Evolutionary conservation across 1,140 invertebrate genomes (phyloP), one percentile per base, ranked within the genome.

Genomic region (Drosophila nebulosa): DNA sequence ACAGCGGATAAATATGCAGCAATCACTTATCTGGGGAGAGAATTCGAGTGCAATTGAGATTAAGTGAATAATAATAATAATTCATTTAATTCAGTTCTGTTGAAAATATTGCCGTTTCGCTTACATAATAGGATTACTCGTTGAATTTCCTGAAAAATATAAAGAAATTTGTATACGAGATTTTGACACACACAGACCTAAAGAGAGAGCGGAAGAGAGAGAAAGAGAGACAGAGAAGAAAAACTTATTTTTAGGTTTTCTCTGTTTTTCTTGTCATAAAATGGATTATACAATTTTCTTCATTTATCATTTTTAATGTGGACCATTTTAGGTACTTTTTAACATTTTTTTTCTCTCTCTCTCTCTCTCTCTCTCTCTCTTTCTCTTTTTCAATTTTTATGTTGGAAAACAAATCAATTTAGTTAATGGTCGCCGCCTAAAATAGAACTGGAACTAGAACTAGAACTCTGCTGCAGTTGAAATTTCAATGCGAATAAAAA

Each of bases 321-420:
- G 12, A 56, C 10, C 53, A 56, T 56, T 16, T 42, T 42, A 32
- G 10, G 3, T 32, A 18, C 18, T 56, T 9, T 56, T 10, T 3
- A 5, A 0, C 9, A 21, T 50, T 35, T 9, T n/a, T 24, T 51
- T 51, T 51, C 16, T 50, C 0, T 52, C 22, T 5, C 14, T 51
- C 30, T 36, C 16, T 35, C 0, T 36, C 16, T 5, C 14, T n/a
- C n/a, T n/a, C n/a, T n/a, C n/a, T n/a, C n/a, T n/a, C n/a, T n/a
- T n/a, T n/a, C n/a, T n/a, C n/a, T n/a, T n/a, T n/a, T n/a, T n/a
- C n/a, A n/a, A 16, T 18, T 68, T 66, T 74, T 67, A 59, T 74
- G 67, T 74, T 67, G 55, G 50, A 61, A 74, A 74, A 74, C 71
- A 74, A 74, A 74, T 74, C 71, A 74, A 74, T 74, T 74, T 74